Base-by-base conservation (phyloP, 2,113 vertebrate genomes). In the Tetrax tetrax region DNA sequence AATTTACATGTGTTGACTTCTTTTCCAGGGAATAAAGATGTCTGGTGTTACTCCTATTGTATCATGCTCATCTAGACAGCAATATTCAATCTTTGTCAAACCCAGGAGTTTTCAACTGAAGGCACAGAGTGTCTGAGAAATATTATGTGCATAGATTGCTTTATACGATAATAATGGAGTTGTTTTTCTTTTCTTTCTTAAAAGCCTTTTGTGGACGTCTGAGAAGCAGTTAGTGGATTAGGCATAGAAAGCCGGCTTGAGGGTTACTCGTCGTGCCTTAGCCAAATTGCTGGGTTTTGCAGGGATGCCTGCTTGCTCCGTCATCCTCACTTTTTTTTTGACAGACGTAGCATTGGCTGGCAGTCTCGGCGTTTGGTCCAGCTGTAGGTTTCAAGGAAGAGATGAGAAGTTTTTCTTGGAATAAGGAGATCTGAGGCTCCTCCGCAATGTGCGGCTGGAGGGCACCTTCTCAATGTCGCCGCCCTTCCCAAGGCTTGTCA, bases 1-100 rank as follows among this genome's bases (percentile, higher is more conserved):
- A 70, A 93, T 95, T 93, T 87, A 66, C 43, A 12, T 68, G 38
- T 93, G 93, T 95, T 82, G 37, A 21, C 17, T 31, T 43, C 17
- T n/a, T 50, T 20, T 10, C 2, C 31, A 31, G 81, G 41, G 76
- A 79, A 76, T 71, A 84, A 89, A 89, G 18, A 37, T 57, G 33
- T 78, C 80, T 91, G 75, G 9, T 61, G 80, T 87, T 60, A 23
- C 70, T 43, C 20, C 25, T 54, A 6, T 69, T 56, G 23, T 79
- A 71, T 65, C 89, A 24, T 43, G n/a, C 57, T 95, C 83, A 70
- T 83, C 56, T 59, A 76, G 90, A 63, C 35, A 79, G 61, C 54
- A 76, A 14, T 28, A 48, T 29, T 93, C 70, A 57, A 27, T 87
- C 84, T 87, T 87, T 10, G 5, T 94, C 84, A 71, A 68, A 41